phyloP scores from a whole-genome alignment of 2,113 vertebrate species.

The Rostratula benghalensis region DNA sequence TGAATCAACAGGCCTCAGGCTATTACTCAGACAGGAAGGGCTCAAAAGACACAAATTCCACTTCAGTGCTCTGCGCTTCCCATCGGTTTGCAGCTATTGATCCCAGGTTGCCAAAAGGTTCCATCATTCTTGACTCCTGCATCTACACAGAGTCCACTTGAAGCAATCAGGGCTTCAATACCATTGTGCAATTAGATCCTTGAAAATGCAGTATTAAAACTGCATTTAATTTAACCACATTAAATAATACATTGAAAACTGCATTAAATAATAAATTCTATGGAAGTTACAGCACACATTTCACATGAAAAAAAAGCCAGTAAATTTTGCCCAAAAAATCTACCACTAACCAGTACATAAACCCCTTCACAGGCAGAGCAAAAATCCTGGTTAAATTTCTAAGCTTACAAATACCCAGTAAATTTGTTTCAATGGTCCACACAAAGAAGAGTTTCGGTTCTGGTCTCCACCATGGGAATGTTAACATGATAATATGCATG shows the following conservation, averaged over 20 bases:
- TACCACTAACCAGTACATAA: neutral
- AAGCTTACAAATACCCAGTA: neutral
- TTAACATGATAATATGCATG: neutral
- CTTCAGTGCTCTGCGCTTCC: neutral
- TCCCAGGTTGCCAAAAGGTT: constrained; percentile 7
- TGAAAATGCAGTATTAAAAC: neutral
- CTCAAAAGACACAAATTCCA: neutral
- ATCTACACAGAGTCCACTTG: neutral
- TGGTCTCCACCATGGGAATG: neutral
- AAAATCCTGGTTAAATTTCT: neutral
- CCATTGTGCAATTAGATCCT: neutral
- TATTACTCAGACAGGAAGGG: neutral
- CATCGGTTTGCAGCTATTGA: neutral
- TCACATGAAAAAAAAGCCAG: neutral
- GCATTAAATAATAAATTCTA: neutral
- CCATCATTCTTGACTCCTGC: neutral
- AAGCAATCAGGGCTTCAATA: neutral
- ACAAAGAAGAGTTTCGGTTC: neutral
- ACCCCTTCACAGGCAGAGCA: neutral
- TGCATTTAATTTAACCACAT: too few relatives aligned
- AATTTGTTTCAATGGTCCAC: neutral
- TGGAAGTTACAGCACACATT: neutral
- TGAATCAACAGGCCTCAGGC: neutral
- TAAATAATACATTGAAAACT: too few relatives aligned
- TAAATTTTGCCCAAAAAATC: neutral